A percentile compares a stretch with the other conserved stretches of the same genome.
phyloP scores from a whole-genome alignment of 37 sponge, comb jelly and placozoan species.

The Axinella damicornis region DNA sequence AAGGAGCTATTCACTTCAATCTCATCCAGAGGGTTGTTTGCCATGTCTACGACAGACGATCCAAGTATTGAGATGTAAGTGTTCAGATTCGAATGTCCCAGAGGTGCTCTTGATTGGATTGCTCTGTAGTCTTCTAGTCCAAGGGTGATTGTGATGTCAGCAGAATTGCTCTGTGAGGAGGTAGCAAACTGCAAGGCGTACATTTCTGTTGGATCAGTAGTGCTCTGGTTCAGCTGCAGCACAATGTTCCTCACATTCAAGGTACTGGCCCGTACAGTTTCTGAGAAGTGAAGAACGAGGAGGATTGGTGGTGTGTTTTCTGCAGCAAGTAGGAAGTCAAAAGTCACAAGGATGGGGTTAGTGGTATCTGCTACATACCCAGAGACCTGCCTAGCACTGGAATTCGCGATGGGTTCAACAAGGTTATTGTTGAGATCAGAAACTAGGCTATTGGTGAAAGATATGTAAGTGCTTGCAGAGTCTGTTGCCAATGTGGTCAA shows the following conservation, averaged over 20 bases:
- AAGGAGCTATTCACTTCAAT: slow-evolving; percentile 29
- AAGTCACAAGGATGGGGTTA: slow-evolving; percentile 68
- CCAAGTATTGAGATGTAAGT: slow-evolving; percentile 69
- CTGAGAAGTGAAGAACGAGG: slow-evolving; percentile 81
- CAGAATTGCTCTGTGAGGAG: slow-evolving; percentile 46
- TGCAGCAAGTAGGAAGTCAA: slow-evolving; percentile 72
- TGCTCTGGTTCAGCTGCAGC: slow-evolving; percentile 36
- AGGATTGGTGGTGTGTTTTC: slow-evolving; percentile 55
- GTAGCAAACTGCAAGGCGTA: slow-evolving; percentile 46
- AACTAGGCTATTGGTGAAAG: slow-evolving; percentile 53
- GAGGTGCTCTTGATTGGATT: slow-evolving; percentile 71
- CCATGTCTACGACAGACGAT: slow-evolving; percentile 69
- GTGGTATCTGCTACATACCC: slow-evolving; percentile 44
- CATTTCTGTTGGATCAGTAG: slow-evolving; percentile 17
- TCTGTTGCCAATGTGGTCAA: slow-evolving; percentile 55
- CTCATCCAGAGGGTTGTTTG: slow-evolving; percentile 55
- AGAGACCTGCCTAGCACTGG: slow-evolving; percentile 28
- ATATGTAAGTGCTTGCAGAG: slow-evolving; percentile 56
- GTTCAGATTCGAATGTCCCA: slow-evolving; percentile 48
- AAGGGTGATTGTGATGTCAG: slow-evolving; percentile 50
- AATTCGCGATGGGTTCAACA: slow-evolving; percentile 23
- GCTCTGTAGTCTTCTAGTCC: slow-evolving; percentile 57
- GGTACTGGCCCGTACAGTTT: slow-evolving; percentile 75
- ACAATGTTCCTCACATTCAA: slow-evolving; percentile 45
- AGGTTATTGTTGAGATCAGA: slow-evolving; percentile 67